Evolutionary conservation across 2,113 vertebrate genomes (phyloP), one percentile per base, ranked within the genome.

Genomic region (Halichoeres trimaculatus): DNA sequence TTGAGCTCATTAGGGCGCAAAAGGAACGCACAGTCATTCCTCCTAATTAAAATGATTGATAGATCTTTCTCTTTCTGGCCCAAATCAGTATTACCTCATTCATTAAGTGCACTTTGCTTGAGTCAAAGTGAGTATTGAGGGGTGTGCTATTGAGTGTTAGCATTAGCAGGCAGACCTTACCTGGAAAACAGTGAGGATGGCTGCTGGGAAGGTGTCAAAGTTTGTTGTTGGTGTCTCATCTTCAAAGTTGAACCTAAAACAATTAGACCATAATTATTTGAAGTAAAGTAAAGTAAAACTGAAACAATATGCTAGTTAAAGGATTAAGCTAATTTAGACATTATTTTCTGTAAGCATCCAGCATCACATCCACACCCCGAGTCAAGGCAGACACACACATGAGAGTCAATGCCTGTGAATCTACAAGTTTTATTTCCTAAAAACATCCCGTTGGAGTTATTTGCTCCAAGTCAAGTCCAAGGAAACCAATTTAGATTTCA

Each of bases 151-250:
- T 30, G 30, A 4, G 30, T 30, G 0, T 12, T 1, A 40, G 38
- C 8, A 4, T 40, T 9, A 40, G 38, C 19, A 3, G 12, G 14
- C 5, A 5, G 1, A 7, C 41, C 10, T 51, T 89, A 99, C 98
- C 96, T 99, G 98, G 87, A 99, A 99, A 51, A 99, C 98, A 0
- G 98, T 99, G 76, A 99, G 96, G 88, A 99, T 99, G 88, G 98
- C 98, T 0, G 98, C 96, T 2, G 98, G 96, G 71, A 99, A 99
- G 35, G 96, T 99, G 74, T 99, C 96, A 0, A 99, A 99, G 89
- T 99, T 99, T 8, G 97, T 99, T 0, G 96, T 97, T 1, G 97
- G 96, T 0, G 97, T 98, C 92, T 98, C 96, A 0, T 97, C 94
- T 47, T 95, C 90, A 91, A 98, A 99, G 90, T 98, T 98, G 91